Evolutionary conservation across 2,797 vertebrate genomes (phyloP).

Genomic region (Pangasius djambal): DNA sequence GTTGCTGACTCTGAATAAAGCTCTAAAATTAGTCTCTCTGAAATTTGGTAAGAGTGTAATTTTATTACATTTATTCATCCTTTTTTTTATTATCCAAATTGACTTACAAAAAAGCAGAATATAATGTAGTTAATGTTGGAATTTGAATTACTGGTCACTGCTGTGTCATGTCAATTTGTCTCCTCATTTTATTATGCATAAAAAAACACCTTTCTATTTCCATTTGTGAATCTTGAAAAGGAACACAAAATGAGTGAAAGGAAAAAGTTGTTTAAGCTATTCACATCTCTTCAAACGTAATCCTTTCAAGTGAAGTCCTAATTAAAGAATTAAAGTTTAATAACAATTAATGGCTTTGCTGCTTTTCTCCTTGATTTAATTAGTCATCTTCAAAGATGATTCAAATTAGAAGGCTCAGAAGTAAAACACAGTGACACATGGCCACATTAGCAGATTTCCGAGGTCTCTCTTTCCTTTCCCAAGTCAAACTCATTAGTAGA

Average conservation of each 20-base stretch:
- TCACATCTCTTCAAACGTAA: background rate
- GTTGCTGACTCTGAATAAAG: background rate
- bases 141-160: background rate
- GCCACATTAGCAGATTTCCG: background rate
- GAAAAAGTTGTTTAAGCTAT: background rate
- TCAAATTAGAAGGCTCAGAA: slow-evolving; percentile 42
- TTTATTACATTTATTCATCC: background rate
- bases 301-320: slow-evolving; percentile 30
- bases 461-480: slow-evolving; percentile 12
- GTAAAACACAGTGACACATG: background rate
- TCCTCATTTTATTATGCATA: background rate
- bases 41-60: background rate
- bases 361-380: slow-evolving; percentile 47
- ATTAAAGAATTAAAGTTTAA: slow-evolving; percentile 41
- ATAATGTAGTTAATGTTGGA: background rate
- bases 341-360: slow-evolving; percentile 52
- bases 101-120: background rate
- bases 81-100: background rate
- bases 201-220: background rate
- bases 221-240: background rate
- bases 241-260: background rate
- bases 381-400: slow-evolving; percentile 54
- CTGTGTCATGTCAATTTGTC: background rate
- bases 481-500: slow-evolving; percentile 45
- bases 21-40: background rate